These are phyloP conservation scores for Atherinosoma microstoma DNA, from an alignment of 2,797 vertebrate species.

Conservation along the genomic window DNA sequence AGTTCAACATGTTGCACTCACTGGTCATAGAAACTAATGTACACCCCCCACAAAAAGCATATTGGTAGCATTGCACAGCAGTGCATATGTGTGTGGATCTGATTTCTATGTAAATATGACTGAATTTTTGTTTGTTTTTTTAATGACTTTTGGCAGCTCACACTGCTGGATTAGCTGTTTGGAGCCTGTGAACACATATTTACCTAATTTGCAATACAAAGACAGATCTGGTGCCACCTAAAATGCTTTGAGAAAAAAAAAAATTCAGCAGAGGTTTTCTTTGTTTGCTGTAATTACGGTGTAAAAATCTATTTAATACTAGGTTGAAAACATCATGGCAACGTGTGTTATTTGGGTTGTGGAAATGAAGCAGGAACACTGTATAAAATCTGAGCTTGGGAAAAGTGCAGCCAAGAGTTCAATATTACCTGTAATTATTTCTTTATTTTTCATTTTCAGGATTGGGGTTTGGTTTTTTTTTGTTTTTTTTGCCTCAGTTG, in stretches of 20 bases:
- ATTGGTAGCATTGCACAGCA: background rate
- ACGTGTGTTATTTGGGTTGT: background rate
- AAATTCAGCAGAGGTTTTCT: too few relatives aligned
- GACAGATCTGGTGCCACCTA: too few relatives aligned
- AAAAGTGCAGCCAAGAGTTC: background rate
- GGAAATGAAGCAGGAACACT: background rate
- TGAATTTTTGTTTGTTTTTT: background rate
- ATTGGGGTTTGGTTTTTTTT: too few relatives aligned
- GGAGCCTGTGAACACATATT: background rate
- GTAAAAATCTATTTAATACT: background rate
- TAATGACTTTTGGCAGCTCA: background rate
- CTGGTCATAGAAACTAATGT: too few relatives aligned
- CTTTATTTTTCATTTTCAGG: background rate
- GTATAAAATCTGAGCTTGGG: background rate
- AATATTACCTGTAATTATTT: background rate
- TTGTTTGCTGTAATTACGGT: background rate
- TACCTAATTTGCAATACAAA: too few relatives aligned
- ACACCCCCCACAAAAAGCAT: too few relatives aligned
- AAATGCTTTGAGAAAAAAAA: background rate
- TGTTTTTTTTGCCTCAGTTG: too few relatives aligned
- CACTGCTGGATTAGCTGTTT: background rate
- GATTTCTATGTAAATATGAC: background rate
- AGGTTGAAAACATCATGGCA: too few relatives aligned
- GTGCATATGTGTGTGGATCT: background rate
- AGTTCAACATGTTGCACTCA: too few relatives aligned